These are phyloP conservation scores for Pelobates cultripes DNA, from an alignment of 2,797 vertebrate genomes.

Conservation along the genomic window DNA sequence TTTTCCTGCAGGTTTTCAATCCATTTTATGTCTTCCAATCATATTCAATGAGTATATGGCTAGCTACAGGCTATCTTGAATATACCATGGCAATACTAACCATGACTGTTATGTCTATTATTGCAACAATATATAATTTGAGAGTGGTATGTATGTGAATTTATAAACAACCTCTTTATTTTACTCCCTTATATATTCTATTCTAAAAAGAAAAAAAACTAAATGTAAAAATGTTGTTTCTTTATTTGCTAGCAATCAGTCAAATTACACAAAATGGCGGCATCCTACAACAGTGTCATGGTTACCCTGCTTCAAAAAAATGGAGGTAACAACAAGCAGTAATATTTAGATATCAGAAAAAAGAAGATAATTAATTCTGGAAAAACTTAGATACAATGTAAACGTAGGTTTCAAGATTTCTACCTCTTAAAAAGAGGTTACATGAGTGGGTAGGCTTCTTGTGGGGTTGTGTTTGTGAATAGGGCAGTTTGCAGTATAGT, in stretches of 20 bases:
- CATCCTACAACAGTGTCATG: slow-evolving; percentile 51
- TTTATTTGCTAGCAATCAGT: slow-evolving; percentile 61
- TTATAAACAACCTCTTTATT: neutral
- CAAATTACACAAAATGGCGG: slow-evolving; percentile 62
- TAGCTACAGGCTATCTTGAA: slow-evolving; percentile 64
- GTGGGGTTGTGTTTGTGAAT: no score
- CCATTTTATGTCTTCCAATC: slow-evolving; percentile 72
- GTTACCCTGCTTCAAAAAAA: slow-evolving; percentile 57
- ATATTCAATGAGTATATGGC: slow-evolving; percentile 69
- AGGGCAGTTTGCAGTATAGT: no score
- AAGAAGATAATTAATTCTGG: no score
- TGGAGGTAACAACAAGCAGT: slow-evolving; percentile 58
- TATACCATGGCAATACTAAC: slow-evolving; percentile 68
- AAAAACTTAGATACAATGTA: no score
- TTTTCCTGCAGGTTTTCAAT: slow-evolving; percentile 66
- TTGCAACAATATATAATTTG: slow-evolving; percentile 65
- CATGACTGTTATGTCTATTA: slow-evolving; percentile 63
- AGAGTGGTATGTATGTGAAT: slow-evolving; percentile 63
- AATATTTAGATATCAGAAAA: no score
- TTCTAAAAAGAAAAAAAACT: no score
- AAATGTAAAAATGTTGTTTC: neutral
- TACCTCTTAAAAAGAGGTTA: no score
- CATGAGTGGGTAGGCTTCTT: no score
- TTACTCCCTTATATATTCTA: neutral
- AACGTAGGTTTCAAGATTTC: no score